phyloP scores from a whole-genome alignment of 2,113 vertebrate genomes.

The Lepisosteus osseus region DNA sequence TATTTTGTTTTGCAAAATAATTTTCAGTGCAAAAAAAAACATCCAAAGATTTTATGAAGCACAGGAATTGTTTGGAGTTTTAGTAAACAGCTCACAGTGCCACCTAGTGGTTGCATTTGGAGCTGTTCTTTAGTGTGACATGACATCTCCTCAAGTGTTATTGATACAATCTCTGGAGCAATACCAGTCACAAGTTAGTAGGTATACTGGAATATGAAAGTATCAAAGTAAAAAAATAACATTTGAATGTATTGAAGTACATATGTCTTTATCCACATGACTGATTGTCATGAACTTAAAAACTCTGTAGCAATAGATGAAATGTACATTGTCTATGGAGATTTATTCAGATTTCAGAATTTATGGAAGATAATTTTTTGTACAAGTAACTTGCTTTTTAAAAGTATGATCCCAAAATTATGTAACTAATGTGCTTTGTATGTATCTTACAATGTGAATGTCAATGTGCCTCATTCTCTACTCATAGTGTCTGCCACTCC shows the following conservation, averaged over 20 bases:
- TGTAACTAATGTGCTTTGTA: constrained; percentile 39
- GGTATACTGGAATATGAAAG: not conserved
- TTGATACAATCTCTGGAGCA: too few relatives aligned
- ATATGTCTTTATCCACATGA: not conserved
- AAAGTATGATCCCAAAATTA: not conserved
- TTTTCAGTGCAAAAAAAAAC: not conserved
- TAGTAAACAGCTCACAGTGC: not conserved
- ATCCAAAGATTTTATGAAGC: not conserved
- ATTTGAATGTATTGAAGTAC: too few relatives aligned
- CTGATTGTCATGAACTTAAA: not conserved
- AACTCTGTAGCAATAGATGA: not conserved
- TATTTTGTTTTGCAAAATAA: not conserved
- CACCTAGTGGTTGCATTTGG: not conserved
- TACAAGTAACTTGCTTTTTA: not conserved
- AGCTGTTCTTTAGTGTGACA: not conserved
- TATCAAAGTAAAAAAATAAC: not conserved
- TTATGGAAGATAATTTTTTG: not conserved
- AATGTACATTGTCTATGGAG: constrained; percentile 6
- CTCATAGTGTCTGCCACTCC: constrained; percentile 61
- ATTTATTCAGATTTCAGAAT: too few relatives aligned
- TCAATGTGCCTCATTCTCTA: constrained; percentile 48
- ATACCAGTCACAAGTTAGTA: not conserved
- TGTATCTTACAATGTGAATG: constrained; percentile 44
- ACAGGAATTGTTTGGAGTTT: not conserved
- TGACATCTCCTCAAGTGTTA: too few relatives aligned